A percentile compares a stretch with the other conserved stretches of the same genome.
Conservation (phyloP, 2,888 invertebrate genomes). For the Cinara cedri region DNA sequence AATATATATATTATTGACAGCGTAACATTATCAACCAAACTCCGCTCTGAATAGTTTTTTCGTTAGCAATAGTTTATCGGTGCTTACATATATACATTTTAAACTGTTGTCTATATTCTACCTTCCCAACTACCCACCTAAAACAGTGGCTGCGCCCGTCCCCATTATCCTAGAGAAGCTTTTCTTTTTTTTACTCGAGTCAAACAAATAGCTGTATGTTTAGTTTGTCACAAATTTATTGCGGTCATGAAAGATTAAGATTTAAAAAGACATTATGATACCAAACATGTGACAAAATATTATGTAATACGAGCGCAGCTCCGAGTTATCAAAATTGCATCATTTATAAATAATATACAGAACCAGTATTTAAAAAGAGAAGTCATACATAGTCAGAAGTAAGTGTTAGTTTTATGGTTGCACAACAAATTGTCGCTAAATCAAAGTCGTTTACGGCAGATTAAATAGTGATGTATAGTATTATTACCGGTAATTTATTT, state of each 20-base stretch:
- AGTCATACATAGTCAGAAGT: conserved; percentile 1
- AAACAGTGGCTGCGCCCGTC: no score
- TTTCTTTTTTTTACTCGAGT: neutral
- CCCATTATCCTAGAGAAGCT: no score
- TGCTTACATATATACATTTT: no score
- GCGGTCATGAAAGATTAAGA: neutral
- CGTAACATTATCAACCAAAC: no score
- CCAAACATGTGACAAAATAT: conserved; percentile 9
- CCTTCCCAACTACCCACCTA: no score
- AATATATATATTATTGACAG: no score
- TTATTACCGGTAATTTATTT: no score
- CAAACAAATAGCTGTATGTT: conserved; percentile 1
- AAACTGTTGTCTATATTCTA: no score
- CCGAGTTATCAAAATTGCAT: neutral
- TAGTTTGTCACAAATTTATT: neutral
- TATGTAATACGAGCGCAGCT: neutral
- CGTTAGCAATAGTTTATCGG: no score
- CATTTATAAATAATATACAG: conserved; percentile 1
- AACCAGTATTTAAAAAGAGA: neutral
- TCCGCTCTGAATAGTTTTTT: no score
- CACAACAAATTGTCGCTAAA: conserved; percentile 15
- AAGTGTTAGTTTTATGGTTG: neutral
- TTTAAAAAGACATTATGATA: conserved; percentile 11
- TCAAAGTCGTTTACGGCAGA: conserved; percentile 45
- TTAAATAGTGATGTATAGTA: no score